Conservation (phyloP, 2,113 vertebrate genomes). For the Gobio gobio region DNA sequence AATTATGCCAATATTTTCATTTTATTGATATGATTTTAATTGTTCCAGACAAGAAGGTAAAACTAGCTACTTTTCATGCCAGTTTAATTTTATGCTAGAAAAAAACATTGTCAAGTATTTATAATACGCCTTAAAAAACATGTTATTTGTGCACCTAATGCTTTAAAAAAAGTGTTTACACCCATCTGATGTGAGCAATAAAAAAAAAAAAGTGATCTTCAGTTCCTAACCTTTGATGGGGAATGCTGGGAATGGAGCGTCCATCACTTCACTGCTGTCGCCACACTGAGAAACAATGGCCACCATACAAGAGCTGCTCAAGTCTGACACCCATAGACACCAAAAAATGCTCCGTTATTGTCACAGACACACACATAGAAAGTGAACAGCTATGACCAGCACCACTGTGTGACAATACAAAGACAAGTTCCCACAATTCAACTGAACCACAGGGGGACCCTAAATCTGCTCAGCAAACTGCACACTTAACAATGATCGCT, state of each 20-base stretch:
- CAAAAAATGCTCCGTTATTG: background rate
- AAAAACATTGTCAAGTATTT: background rate
- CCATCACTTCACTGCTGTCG: background rate
- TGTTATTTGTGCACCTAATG: background rate
- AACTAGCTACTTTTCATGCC: background rate
- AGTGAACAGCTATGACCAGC: background rate
- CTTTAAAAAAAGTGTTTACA: background rate
- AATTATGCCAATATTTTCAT: too few species aligned
- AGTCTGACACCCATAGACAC: background rate
- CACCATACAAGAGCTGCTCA: background rate
- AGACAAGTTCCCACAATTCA: slow-evolving; percentile 56
- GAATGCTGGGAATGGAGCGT: background rate
- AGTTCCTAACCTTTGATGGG: background rate
- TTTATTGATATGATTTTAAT: too few species aligned
- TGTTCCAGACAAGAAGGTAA: background rate
- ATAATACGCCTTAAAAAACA: background rate
- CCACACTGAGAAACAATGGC: slow-evolving; percentile 4
- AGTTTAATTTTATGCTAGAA: background rate
- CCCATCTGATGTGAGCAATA: background rate
- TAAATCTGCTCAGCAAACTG: slow-evolving; percentile 47
- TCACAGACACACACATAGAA: background rate
- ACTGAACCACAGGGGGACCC: slow-evolving; percentile 37
- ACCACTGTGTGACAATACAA: slow-evolving; percentile 25
- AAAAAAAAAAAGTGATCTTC: background rate
- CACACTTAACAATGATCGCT: slow-evolving; percentile 51